Percentiles rank a stretch among this genome's conserved stretches.
Conservation (phyloP, 2,113 vertebrate genomes). For the Aix galericulata region DNA sequence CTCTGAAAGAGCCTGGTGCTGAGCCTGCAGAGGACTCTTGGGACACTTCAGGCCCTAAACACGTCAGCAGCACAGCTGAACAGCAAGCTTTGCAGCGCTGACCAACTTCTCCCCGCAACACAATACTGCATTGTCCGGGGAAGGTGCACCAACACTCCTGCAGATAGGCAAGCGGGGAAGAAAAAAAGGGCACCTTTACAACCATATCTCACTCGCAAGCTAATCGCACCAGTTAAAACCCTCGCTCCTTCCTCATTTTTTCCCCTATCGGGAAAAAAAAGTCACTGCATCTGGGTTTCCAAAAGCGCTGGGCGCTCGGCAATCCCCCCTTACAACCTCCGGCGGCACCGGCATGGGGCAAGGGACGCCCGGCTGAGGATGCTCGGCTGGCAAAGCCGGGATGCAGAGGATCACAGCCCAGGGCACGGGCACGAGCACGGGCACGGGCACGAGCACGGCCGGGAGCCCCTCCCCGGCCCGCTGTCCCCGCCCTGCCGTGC, state of each 20-base stretch:
- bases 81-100: not conserved
- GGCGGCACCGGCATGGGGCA: no score
- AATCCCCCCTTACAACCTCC: no score
- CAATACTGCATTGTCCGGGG: not conserved
- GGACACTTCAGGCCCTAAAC: not conserved
- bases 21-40: not conserved
- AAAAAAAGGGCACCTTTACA: not conserved
- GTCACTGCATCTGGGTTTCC: not conserved
- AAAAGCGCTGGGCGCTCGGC: accelerated
- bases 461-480: no score
- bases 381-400: no score
- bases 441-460: no score
- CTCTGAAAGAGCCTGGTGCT: not conserved
- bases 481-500: no score
- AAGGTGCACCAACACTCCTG: not conserved
- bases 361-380: no score
- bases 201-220: not conserved
- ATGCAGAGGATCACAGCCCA: no score
- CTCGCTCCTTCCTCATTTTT: not conserved
- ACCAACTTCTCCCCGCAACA: not conserved
- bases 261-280: not conserved
- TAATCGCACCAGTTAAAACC: not conserved
- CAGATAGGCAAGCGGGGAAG: not conserved
- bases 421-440: no score
- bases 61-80: not conserved